These are phyloP conservation scores for Odocoileus hemionus DNA, from an alignment of 2,113 vertebrate genomes.

Conservation along the genomic window DNA sequence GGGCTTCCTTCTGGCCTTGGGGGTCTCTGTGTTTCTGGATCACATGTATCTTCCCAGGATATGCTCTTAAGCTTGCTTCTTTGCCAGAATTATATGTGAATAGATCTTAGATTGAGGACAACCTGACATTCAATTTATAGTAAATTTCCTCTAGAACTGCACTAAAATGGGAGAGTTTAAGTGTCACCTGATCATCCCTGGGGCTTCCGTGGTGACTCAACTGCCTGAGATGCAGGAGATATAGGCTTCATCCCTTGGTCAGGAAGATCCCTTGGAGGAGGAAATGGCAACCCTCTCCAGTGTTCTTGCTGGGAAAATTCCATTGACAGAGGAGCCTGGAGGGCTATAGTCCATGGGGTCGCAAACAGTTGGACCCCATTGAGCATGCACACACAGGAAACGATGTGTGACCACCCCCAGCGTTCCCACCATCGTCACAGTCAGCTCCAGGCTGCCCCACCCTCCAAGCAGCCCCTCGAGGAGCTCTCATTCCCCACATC, in stretches of 20 bases:
- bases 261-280: background rate
- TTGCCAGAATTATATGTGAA: background rate
- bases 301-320: background rate
- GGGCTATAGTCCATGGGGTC: background rate
- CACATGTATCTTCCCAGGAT: background rate
- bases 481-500: background rate
- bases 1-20: background rate
- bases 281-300: background rate
- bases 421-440: fast-evolving
- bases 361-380: background rate
- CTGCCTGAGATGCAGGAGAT: background rate
- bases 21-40: background rate
- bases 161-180: background rate
- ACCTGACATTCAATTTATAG: no score
- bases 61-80: background rate
- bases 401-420: fast-evolving
- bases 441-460: fast-evolving
- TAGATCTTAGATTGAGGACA: background rate
- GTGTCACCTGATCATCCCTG: background rate
- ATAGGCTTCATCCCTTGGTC: background rate
- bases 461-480: background rate
- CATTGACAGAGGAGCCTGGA: background rate
- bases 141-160: background rate
- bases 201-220: background rate
- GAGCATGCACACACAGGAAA: background rate